Base-by-base conservation (phyloP, 2,797 vertebrate genomes). In the Argentina silus region DNA sequence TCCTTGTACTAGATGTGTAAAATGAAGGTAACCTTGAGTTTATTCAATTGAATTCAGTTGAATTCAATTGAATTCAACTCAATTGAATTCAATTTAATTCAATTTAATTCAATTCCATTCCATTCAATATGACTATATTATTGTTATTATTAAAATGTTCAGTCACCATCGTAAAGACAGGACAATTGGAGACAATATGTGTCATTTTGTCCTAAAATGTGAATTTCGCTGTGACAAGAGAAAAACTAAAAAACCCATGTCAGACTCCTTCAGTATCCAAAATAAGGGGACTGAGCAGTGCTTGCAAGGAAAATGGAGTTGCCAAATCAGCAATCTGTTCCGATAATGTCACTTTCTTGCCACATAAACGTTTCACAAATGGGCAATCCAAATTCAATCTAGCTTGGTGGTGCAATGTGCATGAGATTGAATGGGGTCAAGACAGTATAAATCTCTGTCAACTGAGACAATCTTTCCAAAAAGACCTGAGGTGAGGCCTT, bases 341-440 rank as follows among this genome's bases (percentile, higher is more conserved):
- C 27, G 27, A 36, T 36, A 36, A 36, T 36, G 27, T 36, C 27
- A 36, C 27, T 36, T 36, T 36, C 27, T 36, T 36, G 27, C 27
- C 27, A 36, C 27, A 36, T 36, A 36, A 36, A 36, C 27, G 27
- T 36, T 36, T 36, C 27, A 4, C 27, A 36, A 36, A 36, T 36
- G 27, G 27, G 27, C 27, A 36, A 36, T 36, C 27, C 27, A 36
- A 4, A 1, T 36, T 36, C 27, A 4, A 36, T 36, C 27, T 4
- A 4, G 4, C 27, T 36, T 4, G 1, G 12, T 36, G 59, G 23
- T 27, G 36, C 23, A 61, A 12, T 6, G 21, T 61, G 59, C 21
- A 14, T 14, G 59, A 61, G 59, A 42, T 23, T 23, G 21, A 59
- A 19, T 59, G 56, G 8, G 56, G 21, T 70, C 45, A 50, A 76